Percentiles rank a stretch among this genome's conserved stretches.
Conservation (phyloP, 1,140 invertebrate species). For the Ceratina calcarata region DNA sequence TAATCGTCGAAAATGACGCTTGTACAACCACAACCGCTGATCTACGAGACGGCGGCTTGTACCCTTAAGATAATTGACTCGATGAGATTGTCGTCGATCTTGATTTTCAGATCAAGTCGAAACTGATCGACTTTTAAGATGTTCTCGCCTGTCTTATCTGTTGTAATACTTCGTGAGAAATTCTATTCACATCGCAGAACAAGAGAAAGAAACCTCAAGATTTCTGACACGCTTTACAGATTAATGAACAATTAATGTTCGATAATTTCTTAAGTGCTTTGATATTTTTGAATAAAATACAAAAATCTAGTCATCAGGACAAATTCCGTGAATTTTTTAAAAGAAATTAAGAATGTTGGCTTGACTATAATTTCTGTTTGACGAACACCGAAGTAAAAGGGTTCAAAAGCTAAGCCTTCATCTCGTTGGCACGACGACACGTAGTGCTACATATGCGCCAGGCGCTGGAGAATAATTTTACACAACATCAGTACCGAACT, state of each 20-base stretch:
- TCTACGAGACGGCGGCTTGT: too few relatives aligned
- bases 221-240: neutral
- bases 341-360: neutral
- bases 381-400: too few relatives aligned
- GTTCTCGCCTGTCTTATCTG: too few relatives aligned
- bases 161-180: too few relatives aligned
- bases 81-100: too few relatives aligned
- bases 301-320: neutral
- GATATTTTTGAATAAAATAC: neutral
- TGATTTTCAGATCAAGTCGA: too few relatives aligned
- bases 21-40: too few relatives aligned
- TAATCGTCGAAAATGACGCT: neutral
- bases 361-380: neutral
- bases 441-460: slow-evolving; percentile 65
- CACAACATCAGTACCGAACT: neutral
- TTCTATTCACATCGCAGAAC: too few relatives aligned
- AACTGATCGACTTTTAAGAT: too few relatives aligned
- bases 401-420: slow-evolving; percentile 52
- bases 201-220: too few relatives aligned
- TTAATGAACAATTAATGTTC: neutral
- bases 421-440: slow-evolving; percentile 53
- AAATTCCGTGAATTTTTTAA: neutral
- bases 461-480: slow-evolving; percentile 51
- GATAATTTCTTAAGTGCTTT: neutral
- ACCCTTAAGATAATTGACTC: too few relatives aligned